Conservation (phyloP, 2,797 vertebrate genomes). For the Poeciliopsis paucimaculata region DNA sequence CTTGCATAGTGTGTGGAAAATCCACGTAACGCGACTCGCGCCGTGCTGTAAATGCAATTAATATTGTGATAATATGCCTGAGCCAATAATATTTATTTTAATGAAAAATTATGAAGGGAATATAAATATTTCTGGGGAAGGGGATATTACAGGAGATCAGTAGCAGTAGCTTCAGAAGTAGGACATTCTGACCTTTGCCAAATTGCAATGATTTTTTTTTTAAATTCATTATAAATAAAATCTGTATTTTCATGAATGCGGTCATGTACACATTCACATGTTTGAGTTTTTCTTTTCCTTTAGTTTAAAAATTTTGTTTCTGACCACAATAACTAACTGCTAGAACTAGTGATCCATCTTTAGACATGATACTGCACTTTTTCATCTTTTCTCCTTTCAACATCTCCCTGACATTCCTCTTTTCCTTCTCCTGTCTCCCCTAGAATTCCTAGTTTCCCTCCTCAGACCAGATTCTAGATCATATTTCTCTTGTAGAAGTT, state of each 20-base stretch:
- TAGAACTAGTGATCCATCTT: not conserved
- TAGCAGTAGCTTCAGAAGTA: not conserved
- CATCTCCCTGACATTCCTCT: too few species aligned
- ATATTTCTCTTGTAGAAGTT: not conserved
- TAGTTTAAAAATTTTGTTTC: too few species aligned
- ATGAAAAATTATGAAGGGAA: not conserved
- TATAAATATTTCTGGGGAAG: not conserved
- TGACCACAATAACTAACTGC: not conserved
- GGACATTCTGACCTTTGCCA: too few species aligned
- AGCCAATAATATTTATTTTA: slow-evolving; percentile 10
- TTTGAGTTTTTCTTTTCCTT: too few species aligned
- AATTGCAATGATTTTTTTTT: too few species aligned
- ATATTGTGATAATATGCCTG: slow-evolving; percentile 30
- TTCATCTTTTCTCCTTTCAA: not conserved
- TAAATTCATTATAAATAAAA: too few species aligned
- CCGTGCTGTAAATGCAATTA: slow-evolving; percentile 21
- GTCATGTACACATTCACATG: not conserved
- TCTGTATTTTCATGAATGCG: not conserved
- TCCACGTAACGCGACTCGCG: slow-evolving; percentile 13
- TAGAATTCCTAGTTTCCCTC: not conserved
- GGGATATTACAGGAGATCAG: not conserved
- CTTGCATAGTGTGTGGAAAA: slow-evolving; percentile 36
- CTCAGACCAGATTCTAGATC: too few species aligned
- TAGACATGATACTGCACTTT: not conserved
- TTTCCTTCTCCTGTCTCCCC: not conserved